Conservation (phyloP, 2,113 vertebrate genomes). For the Desmodus rotundus region DNA sequence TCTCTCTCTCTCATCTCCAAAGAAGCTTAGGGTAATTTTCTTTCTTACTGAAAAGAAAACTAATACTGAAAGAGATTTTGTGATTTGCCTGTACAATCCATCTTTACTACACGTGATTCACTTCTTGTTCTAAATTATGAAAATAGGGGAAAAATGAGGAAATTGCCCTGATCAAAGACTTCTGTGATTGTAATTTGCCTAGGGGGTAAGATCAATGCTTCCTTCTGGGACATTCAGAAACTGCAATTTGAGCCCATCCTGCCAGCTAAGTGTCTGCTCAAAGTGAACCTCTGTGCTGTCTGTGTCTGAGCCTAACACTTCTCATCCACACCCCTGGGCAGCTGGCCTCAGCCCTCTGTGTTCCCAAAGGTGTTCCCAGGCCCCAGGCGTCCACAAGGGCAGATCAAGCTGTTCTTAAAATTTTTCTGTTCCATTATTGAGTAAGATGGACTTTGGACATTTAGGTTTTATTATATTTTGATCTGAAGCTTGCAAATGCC, state of each 20-base stretch:
- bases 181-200: background rate
- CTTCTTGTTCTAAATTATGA: background rate
- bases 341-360: background rate
- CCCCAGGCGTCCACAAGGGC: too few species aligned
- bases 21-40: background rate
- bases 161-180: background rate
- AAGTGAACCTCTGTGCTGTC: background rate
- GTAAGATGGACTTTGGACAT: background rate
- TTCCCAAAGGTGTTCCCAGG: background rate
- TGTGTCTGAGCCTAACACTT: background rate
- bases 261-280: background rate
- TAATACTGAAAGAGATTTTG: background rate
- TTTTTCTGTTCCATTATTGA: background rate
- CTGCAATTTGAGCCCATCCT: background rate
- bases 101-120: background rate
- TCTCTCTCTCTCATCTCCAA: background rate
- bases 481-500: background rate
- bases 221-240: background rate
- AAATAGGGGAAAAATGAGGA: background rate
- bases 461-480: background rate
- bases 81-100: background rate
- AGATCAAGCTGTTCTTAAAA: background rate
- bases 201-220: background rate
- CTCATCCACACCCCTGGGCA: too few species aligned
- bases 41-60: background rate